These are phyloP conservation scores for Setophaga kirtlandii DNA, from an alignment of 2,113 vertebrate species.

Conservation along the genomic window DNA sequence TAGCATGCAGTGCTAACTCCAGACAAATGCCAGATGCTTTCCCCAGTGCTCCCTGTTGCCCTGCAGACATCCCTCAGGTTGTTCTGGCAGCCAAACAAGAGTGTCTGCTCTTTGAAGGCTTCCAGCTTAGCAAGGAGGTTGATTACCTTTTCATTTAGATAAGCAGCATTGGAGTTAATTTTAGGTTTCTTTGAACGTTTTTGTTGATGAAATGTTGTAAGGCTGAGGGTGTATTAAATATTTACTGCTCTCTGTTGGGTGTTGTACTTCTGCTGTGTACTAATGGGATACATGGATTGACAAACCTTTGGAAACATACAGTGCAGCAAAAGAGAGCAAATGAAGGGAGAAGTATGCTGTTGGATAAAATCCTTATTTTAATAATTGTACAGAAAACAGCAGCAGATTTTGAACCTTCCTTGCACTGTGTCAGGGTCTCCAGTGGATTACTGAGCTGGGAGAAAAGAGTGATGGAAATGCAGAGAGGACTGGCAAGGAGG, in stretches of 20 bases:
- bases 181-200: not conserved
- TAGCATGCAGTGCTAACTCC: not conserved
- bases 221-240: not conserved
- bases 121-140: not conserved
- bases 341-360: not conserved
- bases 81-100: fast-evolving
- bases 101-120: not conserved
- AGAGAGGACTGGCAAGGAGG: not conserved
- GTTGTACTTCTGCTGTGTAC: not conserved
- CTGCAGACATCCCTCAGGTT: not conserved
- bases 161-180: not conserved
- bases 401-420: not conserved
- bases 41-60: not conserved
- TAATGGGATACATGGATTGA: not conserved
- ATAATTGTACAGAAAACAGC: not conserved
- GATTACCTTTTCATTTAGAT: not conserved
- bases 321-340: not conserved
- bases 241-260: not conserved
- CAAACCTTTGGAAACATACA: not conserved
- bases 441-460: not conserved
- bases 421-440: not conserved
- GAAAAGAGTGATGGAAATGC: not conserved
- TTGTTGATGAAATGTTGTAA: not conserved
- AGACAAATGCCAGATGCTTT: not conserved
- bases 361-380: not conserved